phyloP scores from a whole-genome alignment of 2,113 vertebrate genomes.

The Mustela nigripes region DNA sequence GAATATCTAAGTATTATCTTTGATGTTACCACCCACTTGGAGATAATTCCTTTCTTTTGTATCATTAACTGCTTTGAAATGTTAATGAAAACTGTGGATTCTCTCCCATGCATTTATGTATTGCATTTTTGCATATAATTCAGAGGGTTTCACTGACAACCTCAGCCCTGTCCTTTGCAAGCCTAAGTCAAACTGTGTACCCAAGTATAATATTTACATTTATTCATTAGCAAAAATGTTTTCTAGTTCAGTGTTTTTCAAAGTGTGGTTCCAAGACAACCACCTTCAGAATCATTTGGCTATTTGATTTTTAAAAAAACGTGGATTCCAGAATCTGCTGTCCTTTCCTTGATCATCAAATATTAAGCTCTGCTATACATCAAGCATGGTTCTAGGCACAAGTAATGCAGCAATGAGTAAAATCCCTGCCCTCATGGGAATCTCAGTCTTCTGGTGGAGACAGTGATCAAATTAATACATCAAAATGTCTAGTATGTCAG shows the following conservation, averaged over 20 bases:
- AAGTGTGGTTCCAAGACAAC: not conserved
- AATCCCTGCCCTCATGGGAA: not conserved
- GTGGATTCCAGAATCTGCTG: not conserved
- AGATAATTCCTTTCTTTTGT: not conserved
- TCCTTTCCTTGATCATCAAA: not conserved
- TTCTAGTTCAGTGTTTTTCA: not conserved
- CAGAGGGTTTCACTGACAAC: not conserved
- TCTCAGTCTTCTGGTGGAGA: not conserved
- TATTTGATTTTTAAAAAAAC: not conserved
- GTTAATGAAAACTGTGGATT: not conserved
- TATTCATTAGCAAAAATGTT: not conserved
- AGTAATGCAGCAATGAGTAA: not conserved
- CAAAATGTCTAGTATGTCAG: not conserved
- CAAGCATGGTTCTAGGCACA: not conserved
- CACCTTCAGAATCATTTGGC: not conserved
- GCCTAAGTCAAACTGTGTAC: not conserved
- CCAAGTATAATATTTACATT: not conserved
- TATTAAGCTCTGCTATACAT: not conserved
- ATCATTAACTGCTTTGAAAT: slow-evolving; percentile 10
- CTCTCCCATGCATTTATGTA: not conserved
- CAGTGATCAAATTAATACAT: not conserved
- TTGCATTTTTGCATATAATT: slow-evolving; percentile 1
- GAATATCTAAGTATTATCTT: not conserved
- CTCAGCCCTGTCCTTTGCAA: not conserved
- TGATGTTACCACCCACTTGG: not conserved